phyloP scores from a whole-genome alignment of 1,140 invertebrate genomes.

The Scaptomyza montana region DNA sequence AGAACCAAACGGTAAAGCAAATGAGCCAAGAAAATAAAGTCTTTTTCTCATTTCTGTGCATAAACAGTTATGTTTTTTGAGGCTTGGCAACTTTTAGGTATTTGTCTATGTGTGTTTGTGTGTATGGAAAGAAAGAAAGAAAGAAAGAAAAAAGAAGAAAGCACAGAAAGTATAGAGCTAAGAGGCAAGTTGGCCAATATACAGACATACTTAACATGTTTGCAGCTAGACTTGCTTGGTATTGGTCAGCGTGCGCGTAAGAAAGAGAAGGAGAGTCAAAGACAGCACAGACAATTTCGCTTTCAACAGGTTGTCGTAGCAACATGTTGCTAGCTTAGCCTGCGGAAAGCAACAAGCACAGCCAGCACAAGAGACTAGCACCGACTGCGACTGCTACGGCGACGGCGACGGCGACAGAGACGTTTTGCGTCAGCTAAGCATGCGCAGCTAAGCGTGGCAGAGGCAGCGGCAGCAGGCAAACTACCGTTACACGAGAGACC shows the following conservation, averaged over 20 bases:
- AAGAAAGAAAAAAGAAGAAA: conserved; percentile 44
- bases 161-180: conserved; percentile 24
- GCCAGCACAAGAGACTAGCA: background rate
- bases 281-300: conserved; percentile 76
- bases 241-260: conserved; percentile 62
- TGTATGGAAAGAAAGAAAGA: too few species aligned
- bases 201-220: conserved; percentile 32
- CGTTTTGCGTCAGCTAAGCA: conserved; percentile 63
- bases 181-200: conserved; percentile 34
- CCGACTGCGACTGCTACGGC: background rate
- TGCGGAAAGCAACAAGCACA: conserved; percentile 55
- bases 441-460: conserved; percentile 74
- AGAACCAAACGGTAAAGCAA: conserved; percentile 78
- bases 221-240: conserved; percentile 42
- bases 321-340: conserved; percentile 67
- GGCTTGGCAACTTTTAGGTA: conserved; percentile 59
- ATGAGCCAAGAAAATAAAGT: conserved; percentile 48
- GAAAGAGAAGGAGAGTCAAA: background rate
- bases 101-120: conserved; percentile 12
- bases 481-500: conserved; percentile 83
- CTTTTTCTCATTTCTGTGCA: conserved; percentile 55
- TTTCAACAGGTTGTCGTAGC: conserved; percentile 83
- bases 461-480: conserved; percentile 58
- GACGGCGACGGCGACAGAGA: conserved; percentile 16
- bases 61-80: conserved; percentile 73